Evolutionary conservation across 2,888 invertebrate genomes (phyloP).

Genomic region (Hirtodrosophila cameraria): DNA sequence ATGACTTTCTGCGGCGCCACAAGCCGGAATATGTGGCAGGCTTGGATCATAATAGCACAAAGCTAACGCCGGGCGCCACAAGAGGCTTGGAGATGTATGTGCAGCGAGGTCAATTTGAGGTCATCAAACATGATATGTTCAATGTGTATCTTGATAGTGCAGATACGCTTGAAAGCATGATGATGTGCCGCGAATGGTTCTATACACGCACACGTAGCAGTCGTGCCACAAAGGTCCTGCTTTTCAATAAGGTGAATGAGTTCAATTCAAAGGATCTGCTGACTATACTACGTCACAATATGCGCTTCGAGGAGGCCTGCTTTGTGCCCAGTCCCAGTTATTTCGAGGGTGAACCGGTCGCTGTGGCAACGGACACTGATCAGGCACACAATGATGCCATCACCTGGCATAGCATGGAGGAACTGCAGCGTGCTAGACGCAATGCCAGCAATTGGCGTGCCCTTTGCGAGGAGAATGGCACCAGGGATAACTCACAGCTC

Average conservation of each 20-base stretch:
- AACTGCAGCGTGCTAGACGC: constrained; percentile 60
- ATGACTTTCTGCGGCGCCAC: constrained; percentile 55
- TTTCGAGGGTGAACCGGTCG: constrained; percentile 68
- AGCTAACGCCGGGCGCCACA: constrained; percentile 44
- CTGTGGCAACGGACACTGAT: constrained; percentile 7
- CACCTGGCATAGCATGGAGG: constrained; percentile 67
- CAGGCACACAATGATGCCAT: constrained; percentile 29
- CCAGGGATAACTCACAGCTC: constrained; percentile 56
- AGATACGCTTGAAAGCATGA: constrained; percentile 69
- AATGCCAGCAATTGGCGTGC: constrained; percentile 65
- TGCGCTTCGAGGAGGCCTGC: constrained; percentile 64
- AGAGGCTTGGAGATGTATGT: constrained; percentile 53
- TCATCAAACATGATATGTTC: constrained; percentile 56
- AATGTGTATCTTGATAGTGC: constrained; percentile 66
- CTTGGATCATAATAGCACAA: constrained; percentile 32
- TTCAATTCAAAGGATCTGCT: constrained; percentile 69
- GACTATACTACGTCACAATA: constrained; percentile 55
- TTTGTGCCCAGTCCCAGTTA: constrained; percentile 60
- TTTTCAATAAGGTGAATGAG: constrained; percentile 67
- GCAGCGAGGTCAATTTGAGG: constrained; percentile 56
- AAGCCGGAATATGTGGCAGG: constrained; percentile 52
- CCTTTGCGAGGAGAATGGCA: constrained; percentile 63
- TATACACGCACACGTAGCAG: constrained; percentile 54
- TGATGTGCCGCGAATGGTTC: constrained; percentile 70
- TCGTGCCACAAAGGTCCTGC: constrained; percentile 59